Evolutionary conservation across 2,888 invertebrate species (phyloP), one percentile per base, ranked within the genome.

Genomic region (Eurytoma adleriae): DNA sequence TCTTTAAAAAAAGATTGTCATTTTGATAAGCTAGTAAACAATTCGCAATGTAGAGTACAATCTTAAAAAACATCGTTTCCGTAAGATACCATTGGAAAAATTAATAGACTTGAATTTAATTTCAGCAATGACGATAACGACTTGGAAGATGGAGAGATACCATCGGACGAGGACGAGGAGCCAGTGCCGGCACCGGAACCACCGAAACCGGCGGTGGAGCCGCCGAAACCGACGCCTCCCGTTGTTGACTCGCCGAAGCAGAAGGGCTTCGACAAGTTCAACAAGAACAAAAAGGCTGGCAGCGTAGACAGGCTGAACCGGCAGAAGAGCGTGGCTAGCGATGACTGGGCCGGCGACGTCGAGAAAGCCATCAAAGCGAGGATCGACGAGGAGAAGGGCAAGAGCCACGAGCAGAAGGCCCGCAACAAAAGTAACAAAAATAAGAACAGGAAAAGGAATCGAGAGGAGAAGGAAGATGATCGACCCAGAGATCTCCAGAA

Each of bases 61-160:
- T 24, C 24, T 24, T 24, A 24, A 2, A 24, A 24, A 24, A 24
- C 1, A 24, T 24, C 2, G 24, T 2, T 1, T 24, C 24, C 24
- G 2, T 24, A 24, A 24, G 24, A 2, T 24, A 24, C 24, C 24
- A 24, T 40, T 40, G 40, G 40, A 0, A 54, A 61, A 76, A 52
- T 74, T 30, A 75, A 59, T 24, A 64, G 40, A 69, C 48, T 59
- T 61, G 18, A 56, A n/a, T 54, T 48, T 71, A 64, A 30, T 5
- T 67, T 2, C 40, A 82, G 82, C 24, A 78, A 75, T 27, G 91
- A 91, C 57, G 91, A 91, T 64, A 93, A 95, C 87, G 96, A 96
- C 89, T 92, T 96, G 84, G 97, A 97, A 91, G 97, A 97, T 89
- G 97, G 97, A 68, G 97, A 97, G 91, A 96, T 97, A 85, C 96